Conservation (phyloP, 2,113 vertebrate genomes). For the Orcinus orca region DNA sequence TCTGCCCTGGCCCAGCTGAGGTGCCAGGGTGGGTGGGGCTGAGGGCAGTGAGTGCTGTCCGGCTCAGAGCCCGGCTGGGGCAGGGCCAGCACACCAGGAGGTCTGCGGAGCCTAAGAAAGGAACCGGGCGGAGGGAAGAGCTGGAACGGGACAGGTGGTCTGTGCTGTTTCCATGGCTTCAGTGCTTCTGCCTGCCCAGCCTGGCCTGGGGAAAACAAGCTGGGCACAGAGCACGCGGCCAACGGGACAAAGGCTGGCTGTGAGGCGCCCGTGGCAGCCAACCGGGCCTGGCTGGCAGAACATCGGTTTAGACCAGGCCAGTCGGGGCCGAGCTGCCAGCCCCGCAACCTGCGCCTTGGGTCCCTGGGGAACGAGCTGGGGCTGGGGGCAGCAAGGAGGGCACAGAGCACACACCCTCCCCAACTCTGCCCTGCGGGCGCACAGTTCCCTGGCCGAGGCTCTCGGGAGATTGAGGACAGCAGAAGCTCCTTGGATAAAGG, state of each 20-base stretch:
- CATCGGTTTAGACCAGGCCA: neutral
- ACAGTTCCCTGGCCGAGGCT: fast-evolving
- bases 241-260: slow-evolving; percentile 49
- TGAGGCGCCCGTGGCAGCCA: neutral
- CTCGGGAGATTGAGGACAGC: neutral
- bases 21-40: fast-evolving
- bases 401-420: fast-evolving
- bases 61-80: neutral
- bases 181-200: neutral
- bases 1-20: neutral
- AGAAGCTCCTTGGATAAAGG: fast-evolving
- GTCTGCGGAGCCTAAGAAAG: neutral
- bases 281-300: neutral
- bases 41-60: neutral
- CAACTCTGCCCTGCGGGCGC: neutral
- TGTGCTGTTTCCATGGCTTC: slow-evolving; percentile 43
- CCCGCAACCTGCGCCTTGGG: neutral
- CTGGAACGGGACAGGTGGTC: slow-evolving; percentile 41
- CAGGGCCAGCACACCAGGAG: slow-evolving; percentile 25
- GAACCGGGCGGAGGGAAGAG: neutral
- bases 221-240: neutral
- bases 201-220: slow-evolving; percentile 51
- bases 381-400: neutral
- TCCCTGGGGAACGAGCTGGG: neutral
- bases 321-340: neutral